phyloP scores from a whole-genome alignment of 2,888 invertebrate species.

The Eurytoma adleriae region DNA sequence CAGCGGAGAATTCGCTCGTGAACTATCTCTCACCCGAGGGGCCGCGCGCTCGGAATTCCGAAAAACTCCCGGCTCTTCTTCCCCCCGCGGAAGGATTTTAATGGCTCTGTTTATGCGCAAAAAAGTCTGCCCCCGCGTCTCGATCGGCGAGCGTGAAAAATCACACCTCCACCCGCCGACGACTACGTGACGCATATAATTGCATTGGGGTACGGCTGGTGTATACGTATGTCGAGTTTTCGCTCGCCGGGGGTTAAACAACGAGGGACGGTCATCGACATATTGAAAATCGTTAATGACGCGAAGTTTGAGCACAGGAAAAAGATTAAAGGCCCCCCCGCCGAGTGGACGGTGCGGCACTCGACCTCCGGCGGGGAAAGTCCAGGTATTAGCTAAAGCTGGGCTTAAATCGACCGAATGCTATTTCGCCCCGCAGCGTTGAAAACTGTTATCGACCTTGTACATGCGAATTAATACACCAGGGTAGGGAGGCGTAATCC shows the following conservation, averaged over 20 bases:
- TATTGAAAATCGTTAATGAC: conserved; percentile 26
- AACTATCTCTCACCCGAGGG: conserved; percentile 26
- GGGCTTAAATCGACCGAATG: conserved; percentile 21
- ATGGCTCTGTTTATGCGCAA: too few species aligned
- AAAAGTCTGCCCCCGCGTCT: too few species aligned
- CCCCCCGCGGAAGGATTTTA: too few species aligned
- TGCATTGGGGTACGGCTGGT: neutral
- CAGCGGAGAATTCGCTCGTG: conserved; percentile 1
- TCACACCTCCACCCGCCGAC: too few species aligned
- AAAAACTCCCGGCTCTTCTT: conserved; percentile 14
- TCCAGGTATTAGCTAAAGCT: conserved; percentile 35
- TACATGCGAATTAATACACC: neutral
- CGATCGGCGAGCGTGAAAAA: too few species aligned
- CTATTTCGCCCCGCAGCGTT: neutral
- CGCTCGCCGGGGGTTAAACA: neutral
- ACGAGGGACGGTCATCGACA: neutral
- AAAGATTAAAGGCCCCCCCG: conserved; percentile 15
- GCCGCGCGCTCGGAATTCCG: conserved; percentile 30
- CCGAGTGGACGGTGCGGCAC: neutral
- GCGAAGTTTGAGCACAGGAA: conserved; percentile 1
- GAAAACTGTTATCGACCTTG: conserved; percentile 10
- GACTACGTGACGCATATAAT: neutral
- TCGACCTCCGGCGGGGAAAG: conserved; percentile 12
- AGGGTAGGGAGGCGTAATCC: neutral
- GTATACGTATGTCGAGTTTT: neutral